Conservation (phyloP, 2,797 vertebrate genomes). For the Apogon talboti region DNA sequence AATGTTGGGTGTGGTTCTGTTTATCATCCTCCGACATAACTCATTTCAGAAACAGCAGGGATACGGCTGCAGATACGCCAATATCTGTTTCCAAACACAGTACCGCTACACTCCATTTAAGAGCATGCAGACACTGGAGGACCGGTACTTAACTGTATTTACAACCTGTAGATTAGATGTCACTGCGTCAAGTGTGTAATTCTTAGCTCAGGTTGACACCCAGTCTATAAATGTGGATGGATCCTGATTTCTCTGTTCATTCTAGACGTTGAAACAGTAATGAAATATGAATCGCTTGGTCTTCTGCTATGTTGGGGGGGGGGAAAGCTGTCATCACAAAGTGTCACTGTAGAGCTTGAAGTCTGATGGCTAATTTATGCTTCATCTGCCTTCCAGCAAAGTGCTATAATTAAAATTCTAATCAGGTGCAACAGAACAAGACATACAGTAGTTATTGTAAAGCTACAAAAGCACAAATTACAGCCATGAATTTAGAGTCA, state of each 20-base stretch:
- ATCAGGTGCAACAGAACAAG: slow-evolving; percentile 27
- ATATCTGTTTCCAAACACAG: slow-evolving; percentile 21
- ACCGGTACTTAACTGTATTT: slow-evolving; percentile 42
- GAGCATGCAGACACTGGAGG: neutral
- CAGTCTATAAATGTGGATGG: slow-evolving; percentile 23
- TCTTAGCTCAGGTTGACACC: slow-evolving; percentile 17
- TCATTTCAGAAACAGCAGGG: slow-evolving; percentile 37
- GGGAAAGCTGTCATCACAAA: slow-evolving; percentile 49
- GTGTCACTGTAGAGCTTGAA: slow-evolving; percentile 39
- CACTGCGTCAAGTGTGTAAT: slow-evolving; percentile 43
- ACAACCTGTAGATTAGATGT: slow-evolving; percentile 66
- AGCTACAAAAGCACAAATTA: slow-evolving; percentile 8
- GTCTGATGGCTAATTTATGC: slow-evolving; percentile 66
- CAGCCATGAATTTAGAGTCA: neutral
- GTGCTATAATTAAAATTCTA: slow-evolving; percentile 46
- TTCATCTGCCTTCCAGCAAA: slow-evolving; percentile 59
- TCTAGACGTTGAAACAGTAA: slow-evolving; percentile 33
- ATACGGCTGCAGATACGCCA: slow-evolving; percentile 31
- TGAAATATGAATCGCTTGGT: slow-evolving; percentile 60
- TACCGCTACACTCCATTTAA: slow-evolving; percentile 1
- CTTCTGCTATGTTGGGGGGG: slow-evolving; percentile 39
- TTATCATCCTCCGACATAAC: slow-evolving; percentile 60
- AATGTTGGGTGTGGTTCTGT: slow-evolving; percentile 57
- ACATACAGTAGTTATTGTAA: neutral
- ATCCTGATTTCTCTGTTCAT: slow-evolving; percentile 41